Evolutionary conservation across 1,140 invertebrate genomes (phyloP).

Genomic region (Sarcophaga bullata): DNA sequence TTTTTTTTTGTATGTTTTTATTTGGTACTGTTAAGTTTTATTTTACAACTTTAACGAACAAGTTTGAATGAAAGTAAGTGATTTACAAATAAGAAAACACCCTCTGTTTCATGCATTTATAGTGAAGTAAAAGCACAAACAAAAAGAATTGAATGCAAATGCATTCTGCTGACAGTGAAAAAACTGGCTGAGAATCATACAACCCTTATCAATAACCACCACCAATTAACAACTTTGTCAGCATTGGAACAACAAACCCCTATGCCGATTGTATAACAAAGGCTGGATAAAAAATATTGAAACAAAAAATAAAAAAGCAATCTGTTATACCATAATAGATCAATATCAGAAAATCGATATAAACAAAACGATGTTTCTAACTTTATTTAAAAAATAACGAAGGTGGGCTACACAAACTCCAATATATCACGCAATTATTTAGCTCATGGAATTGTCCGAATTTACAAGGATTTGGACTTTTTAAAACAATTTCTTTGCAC

Average conservation of each 20-base stretch:
- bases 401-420: too few relatives aligned
- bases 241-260: background rate
- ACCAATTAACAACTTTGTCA: background rate
- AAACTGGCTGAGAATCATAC: background rate
- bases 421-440: too few relatives aligned
- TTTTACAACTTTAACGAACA: too few relatives aligned
- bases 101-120: background rate
- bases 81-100: background rate
- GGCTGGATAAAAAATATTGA: background rate
- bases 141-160: background rate
- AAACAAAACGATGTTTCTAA: too few relatives aligned
- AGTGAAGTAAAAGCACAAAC: background rate
- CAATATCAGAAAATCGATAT: too few relatives aligned
- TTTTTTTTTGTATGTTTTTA: background rate
- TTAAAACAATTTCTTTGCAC: too few relatives aligned
- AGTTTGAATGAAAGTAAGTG: background rate
- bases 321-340: background rate
- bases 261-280: background rate
- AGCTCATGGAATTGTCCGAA: too few relatives aligned
- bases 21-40: background rate
- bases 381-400: too few relatives aligned
- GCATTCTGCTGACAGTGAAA: background rate
- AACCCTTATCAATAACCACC: slow-evolving; percentile 2
- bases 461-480: too few relatives aligned
- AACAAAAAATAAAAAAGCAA: background rate